phyloP scores from a whole-genome alignment of 2,113 vertebrate species.

The Nesogale talazaci region DNA sequence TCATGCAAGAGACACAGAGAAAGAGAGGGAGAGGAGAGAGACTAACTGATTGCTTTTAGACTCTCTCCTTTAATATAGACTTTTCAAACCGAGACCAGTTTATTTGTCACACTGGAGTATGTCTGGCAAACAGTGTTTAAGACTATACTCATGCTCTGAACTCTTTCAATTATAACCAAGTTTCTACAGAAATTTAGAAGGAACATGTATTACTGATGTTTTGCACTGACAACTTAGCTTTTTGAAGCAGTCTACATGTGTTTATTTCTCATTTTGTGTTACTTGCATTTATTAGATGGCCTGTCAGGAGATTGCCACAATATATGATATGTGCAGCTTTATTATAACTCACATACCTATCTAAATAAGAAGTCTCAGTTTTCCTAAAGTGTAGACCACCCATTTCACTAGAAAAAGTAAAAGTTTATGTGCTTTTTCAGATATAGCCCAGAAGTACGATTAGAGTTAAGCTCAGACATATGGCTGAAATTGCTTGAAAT shows the following conservation, averaged over 20 bases:
- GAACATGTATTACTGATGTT: slow-evolving; percentile 26
- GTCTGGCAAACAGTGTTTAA: background rate
- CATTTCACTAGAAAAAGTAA: slow-evolving; percentile 10
- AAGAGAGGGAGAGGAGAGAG: background rate
- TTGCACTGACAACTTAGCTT: background rate
- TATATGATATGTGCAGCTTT: slow-evolving; percentile 1
- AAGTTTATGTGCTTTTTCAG: background rate
- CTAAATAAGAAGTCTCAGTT: background rate
- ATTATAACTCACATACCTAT: slow-evolving; percentile 40
- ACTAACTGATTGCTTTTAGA: background rate
- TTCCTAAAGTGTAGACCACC: slow-evolving; percentile 52
- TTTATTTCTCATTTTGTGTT: slow-evolving; percentile 34
- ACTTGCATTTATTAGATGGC: slow-evolving; percentile 47
- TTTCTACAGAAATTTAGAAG: slow-evolving; percentile 16
- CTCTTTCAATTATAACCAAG: slow-evolving; percentile 24
- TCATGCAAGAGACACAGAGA: slow-evolving; percentile 42
- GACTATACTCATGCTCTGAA: background rate
- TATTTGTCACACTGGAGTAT: background rate
- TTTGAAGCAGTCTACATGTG: slow-evolving; percentile 1
- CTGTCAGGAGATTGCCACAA: slow-evolving; percentile 20
- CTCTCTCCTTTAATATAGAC: background rate
- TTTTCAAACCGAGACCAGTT: background rate
- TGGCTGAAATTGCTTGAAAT: slow-evolving; percentile 33
- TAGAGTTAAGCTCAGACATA: background rate
- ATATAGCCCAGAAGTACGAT: background rate